phyloP scores from a whole-genome alignment of 2,888 invertebrate genomes.

The Tachina grossa region DNA sequence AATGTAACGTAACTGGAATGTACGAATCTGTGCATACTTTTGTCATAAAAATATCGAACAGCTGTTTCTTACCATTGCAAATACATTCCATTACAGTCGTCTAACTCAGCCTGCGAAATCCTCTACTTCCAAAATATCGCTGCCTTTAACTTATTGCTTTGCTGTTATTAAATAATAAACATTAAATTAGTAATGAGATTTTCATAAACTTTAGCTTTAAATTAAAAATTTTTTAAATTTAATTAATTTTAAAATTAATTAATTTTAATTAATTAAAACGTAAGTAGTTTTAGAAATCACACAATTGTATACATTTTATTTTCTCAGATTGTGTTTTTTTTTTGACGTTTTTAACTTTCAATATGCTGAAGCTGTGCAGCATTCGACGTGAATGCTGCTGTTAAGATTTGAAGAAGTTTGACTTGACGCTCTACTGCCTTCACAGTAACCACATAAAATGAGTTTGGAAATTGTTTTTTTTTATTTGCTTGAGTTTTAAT shows the following conservation, averaged over 20 bases:
- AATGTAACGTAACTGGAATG: too few relatives aligned
- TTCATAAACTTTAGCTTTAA: too few relatives aligned
- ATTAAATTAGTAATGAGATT: too few relatives aligned
- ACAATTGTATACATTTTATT: slow-evolving; percentile 6
- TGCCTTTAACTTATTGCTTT: too few relatives aligned
- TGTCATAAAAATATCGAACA: too few relatives aligned
- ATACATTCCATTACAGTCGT: too few relatives aligned
- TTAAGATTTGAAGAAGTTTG: slow-evolving; percentile 59
- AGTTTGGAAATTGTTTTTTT: slow-evolving; percentile 25
- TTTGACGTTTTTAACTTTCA: slow-evolving; percentile 14
- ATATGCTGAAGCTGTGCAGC: slow-evolving; percentile 19
- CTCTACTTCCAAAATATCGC: too few relatives aligned
- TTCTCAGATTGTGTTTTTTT: slow-evolving; percentile 3
- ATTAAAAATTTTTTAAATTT: background rate
- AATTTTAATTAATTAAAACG: background rate
- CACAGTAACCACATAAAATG: slow-evolving; percentile 54
- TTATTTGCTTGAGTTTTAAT: slow-evolving; percentile 60
- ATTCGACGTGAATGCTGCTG: slow-evolving; percentile 22
- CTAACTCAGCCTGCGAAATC: too few relatives aligned
- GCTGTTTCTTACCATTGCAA: too few relatives aligned
- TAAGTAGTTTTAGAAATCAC: background rate
- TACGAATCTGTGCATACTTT: too few relatives aligned
- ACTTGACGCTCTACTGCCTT: slow-evolving; percentile 56
- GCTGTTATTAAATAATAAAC: too few relatives aligned
- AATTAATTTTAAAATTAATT: too few relatives aligned